Conservation (phyloP, 2,888 invertebrate species). For the Listrodromus nycthemerus region DNA sequence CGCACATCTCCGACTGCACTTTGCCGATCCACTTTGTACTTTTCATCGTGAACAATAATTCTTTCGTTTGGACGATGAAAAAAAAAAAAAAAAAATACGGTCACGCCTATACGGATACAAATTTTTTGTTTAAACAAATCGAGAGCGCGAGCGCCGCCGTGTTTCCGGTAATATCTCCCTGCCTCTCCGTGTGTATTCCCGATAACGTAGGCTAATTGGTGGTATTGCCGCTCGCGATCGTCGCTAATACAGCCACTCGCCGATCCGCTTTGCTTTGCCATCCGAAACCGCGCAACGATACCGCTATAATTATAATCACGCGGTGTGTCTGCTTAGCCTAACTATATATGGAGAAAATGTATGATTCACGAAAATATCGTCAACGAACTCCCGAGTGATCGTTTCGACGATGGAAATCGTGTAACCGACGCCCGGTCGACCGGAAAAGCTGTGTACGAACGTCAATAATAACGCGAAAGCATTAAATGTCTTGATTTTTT, state of each 20-base stretch:
- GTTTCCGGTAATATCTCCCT: conserved; percentile 45
- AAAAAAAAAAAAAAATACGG: conserved; percentile 10
- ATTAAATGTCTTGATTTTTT: too few species aligned
- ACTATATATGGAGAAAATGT: conserved; percentile 69
- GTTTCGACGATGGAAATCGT: conserved; percentile 18
- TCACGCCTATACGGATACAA: too few species aligned
- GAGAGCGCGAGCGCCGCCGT: not conserved
- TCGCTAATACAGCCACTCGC: conserved; percentile 42
- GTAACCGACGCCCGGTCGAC: conserved; percentile 8
- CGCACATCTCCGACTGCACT: conserved; percentile 33
- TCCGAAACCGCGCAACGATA: conserved; percentile 56
- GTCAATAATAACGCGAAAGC: not conserved
- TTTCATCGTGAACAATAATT: conserved; percentile 52
- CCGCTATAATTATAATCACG: conserved; percentile 72
- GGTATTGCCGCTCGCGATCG: conserved; percentile 44
- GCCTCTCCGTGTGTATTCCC: conserved; percentile 43
- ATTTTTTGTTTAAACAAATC: too few species aligned
- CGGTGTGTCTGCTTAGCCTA: conserved; percentile 71
- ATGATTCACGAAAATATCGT: conserved; percentile 75
- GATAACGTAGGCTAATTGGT: conserved; percentile 57
- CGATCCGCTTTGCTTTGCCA: conserved; percentile 70
- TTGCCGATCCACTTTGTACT: conserved; percentile 45
- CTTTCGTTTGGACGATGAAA: conserved; percentile 2
- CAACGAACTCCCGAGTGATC: conserved; percentile 57
- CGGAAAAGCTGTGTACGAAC: not conserved